Evolutionary conservation across 2,888 invertebrate species (phyloP).

Genomic region (Monoplex corrugatus): DNA sequence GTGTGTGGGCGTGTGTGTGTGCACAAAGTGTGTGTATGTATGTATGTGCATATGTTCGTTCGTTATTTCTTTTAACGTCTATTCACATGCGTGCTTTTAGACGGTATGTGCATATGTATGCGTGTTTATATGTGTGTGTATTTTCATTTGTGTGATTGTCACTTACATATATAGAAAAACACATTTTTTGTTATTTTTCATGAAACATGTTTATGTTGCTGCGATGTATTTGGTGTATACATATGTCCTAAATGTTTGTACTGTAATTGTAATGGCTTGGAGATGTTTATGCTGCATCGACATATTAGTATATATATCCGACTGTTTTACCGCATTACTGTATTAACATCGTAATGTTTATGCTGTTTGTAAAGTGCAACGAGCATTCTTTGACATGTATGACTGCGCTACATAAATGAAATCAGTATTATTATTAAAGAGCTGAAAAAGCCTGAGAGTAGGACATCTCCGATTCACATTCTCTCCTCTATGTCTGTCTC

Average conservation of each 20-base stretch:
- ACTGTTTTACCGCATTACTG: too few relatives aligned
- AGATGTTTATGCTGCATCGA: too few relatives aligned
- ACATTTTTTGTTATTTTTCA: neutral
- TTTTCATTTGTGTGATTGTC: neutral
- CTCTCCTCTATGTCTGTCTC: neutral
- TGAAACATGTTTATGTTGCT: neutral
- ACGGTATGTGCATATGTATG: neutral
- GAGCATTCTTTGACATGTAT: neutral
- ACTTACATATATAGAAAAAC: neutral
- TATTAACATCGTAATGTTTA: too few relatives aligned
- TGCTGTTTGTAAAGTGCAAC: too few relatives aligned
- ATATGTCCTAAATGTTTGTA: neutral
- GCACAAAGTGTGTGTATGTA: neutral
- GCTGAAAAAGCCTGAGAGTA: neutral
- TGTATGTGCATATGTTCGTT: neutral
- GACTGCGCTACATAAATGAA: neutral
- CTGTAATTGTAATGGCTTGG: neutral
- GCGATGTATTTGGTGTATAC: too few relatives aligned
- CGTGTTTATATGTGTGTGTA: neutral
- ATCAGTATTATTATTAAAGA: neutral
- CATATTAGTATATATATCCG: too few relatives aligned
- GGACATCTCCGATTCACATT: neutral
- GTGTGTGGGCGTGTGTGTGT: neutral
- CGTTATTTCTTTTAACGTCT: too few relatives aligned
- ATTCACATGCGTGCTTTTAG: neutral